Conservation (phyloP, 2,888 invertebrate species). For the Cristatella mucedo region DNA sequence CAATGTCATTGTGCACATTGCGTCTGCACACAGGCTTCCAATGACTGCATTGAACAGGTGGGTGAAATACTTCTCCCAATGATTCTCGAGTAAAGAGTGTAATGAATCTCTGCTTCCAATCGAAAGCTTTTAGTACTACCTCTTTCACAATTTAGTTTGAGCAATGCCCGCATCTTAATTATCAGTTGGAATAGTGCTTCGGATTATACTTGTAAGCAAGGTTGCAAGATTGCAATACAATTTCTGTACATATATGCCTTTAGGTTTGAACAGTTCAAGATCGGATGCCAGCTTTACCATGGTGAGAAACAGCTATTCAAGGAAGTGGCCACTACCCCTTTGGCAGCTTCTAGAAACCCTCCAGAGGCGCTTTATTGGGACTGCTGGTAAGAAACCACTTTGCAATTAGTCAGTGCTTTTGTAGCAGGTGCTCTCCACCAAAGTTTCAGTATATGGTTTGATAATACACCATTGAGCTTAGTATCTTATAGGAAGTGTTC, state of each 20-base stretch:
- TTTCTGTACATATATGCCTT: neutral
- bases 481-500: too few species aligned
- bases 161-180: too few species aligned
- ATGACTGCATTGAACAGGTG: neutral
- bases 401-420: too few species aligned
- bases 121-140: too few species aligned
- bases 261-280: constrained; percentile 58
- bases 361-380: too few species aligned
- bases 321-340: constrained; percentile 49
- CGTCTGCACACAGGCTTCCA: constrained; percentile 41
- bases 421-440: too few species aligned
- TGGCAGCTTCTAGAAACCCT: constrained; percentile 52
- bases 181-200: too few species aligned
- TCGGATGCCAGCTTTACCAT: constrained; percentile 72
- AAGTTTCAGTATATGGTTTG: too few species aligned
- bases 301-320: constrained; percentile 63
- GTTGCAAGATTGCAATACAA: neutral
- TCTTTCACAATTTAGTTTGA: constrained; percentile 4
- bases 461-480: too few species aligned
- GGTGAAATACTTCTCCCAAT: constrained; percentile 3
- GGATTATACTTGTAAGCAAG: too few species aligned
- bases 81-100: too few species aligned
- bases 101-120: constrained; percentile 2
- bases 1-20: constrained; percentile 59
- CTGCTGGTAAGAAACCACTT: constrained; percentile 60